Evolutionary conservation across 2,888 invertebrate species (phyloP), one percentile per base, ranked within the genome.

Genomic region (Lydus trimaculatus): DNA sequence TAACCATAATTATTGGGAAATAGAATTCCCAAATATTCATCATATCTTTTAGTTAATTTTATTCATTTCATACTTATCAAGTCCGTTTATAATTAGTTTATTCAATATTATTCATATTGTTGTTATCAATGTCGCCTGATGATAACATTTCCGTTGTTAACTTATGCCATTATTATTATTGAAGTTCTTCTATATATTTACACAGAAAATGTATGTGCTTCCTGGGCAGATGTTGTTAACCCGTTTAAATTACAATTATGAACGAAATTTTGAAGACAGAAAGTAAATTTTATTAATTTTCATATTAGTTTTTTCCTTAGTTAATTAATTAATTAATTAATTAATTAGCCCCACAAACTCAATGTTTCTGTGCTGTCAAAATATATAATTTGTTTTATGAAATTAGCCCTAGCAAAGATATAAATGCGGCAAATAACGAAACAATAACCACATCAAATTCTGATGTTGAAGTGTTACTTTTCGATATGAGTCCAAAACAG

Each of bases 391-490:
- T n/a, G n/a, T n/a, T n/a, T n/a, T n/a, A n/a, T n/a, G n/a, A 6
- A 59, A 59, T 59, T 59, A 33, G 59, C 2, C 59, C 8, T 48
- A 60, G 36, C 33, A 8, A 23, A 20, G 17, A 13, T 17, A 8
- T 13, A 60, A 33, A 31, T 31, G 17, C 48, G 62, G 62, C 61
- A 65, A 68, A 23, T 43, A 65, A 33, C 33, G 69, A 69, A 63
- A 39, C 23, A 59, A 48, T 31, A 25, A 67, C 58, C 9, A 23
- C 48, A 8, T 25, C 66, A 39, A 28, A 31, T 25, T 60, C 74
- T 31, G 78, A 77, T 36, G 31, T 76, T 58, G 76, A 80, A 66
- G 76, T 78, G 23, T 72, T 79, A 28, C 65, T 75, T 39, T 80
- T 77, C 72, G 79, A 79, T 58, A 75, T 78, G 74, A 71, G 68